Percentiles rank a stretch among this genome's conserved stretches.
These are phyloP conservation scores for Acrobasis repandana DNA, from an alignment of 2,888 invertebrate genomes.

Conservation along the genomic window DNA sequence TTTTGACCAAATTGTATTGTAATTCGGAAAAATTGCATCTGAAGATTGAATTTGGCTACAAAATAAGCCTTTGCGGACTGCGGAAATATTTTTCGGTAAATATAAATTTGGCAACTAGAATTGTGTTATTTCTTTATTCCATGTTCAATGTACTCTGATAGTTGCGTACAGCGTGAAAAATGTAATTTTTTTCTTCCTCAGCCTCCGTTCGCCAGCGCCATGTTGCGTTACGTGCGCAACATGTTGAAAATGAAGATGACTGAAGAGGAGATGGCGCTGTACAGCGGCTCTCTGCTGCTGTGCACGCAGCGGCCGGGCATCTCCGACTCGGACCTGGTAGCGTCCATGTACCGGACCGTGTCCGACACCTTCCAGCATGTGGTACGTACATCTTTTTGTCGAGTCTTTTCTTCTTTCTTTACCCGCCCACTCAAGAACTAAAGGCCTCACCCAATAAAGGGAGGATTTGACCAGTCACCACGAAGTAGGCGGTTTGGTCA, in stretches of 20 bases:
- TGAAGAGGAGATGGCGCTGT: conserved; percentile 95
- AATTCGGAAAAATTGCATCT: too few relatives aligned
- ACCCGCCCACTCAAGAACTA: not conserved
- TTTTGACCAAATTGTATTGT: too few relatives aligned
- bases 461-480: too few relatives aligned
- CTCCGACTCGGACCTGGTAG: conserved; percentile 84
- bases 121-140: too few relatives aligned
- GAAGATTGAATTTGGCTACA: too few relatives aligned
- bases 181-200: conserved; percentile 64
- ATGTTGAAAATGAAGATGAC: conserved; percentile 89
- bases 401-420: not conserved
- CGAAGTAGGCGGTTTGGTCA: too few relatives aligned
- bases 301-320: conserved; percentile 91
- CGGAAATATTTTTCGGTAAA: too few relatives aligned
- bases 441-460: too few relatives aligned
- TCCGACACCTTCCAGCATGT: conserved; percentile 90
- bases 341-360: conserved; percentile 87
- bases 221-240: conserved; percentile 91
- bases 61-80: too few relatives aligned
- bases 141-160: too few relatives aligned
- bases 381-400: not conserved
- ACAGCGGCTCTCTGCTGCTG: conserved; percentile 92
- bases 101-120: too few relatives aligned
- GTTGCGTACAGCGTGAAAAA: too few relatives aligned
- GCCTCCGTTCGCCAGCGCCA: conserved; percentile 91